phyloP scores from a whole-genome alignment of 2,888 invertebrate genomes.

The Cephalotes varians region DNA sequence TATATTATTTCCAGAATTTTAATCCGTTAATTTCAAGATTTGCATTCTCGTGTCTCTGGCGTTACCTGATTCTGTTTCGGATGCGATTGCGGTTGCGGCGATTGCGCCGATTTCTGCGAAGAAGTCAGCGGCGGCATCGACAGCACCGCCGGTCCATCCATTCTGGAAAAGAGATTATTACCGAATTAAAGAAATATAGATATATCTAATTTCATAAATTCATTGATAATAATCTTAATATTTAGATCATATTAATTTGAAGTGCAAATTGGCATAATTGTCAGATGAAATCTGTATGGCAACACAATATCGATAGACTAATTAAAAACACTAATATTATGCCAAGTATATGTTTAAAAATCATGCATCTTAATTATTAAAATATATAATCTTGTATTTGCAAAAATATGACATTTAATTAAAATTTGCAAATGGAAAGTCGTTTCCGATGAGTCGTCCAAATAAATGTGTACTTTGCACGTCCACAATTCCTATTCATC shows the following conservation, averaged over 20 bases:
- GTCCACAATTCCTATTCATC: background rate
- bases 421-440: background rate
- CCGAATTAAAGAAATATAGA: background rate
- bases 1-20: background rate
- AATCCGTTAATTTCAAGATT: constrained; percentile 20
- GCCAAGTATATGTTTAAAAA: background rate
- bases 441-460: background rate
- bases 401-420: background rate
- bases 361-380: background rate
- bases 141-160: constrained; percentile 87
- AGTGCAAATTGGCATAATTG: background rate
- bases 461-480: background rate
- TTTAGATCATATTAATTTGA: background rate
- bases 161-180: constrained; percentile 74
- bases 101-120: constrained; percentile 86
- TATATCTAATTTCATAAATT: constrained; percentile 2
- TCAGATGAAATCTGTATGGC: background rate
- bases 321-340: background rate
- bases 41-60: background rate
- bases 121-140: constrained; percentile 86
- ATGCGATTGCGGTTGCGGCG: constrained; percentile 85
- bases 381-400: background rate
- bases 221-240: constrained; percentile 4
- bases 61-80: constrained; percentile 88
- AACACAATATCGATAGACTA: too few relatives aligned